phyloP scores from a whole-genome alignment of 2,113 vertebrate genomes.

The Nothocercus julius region DNA sequence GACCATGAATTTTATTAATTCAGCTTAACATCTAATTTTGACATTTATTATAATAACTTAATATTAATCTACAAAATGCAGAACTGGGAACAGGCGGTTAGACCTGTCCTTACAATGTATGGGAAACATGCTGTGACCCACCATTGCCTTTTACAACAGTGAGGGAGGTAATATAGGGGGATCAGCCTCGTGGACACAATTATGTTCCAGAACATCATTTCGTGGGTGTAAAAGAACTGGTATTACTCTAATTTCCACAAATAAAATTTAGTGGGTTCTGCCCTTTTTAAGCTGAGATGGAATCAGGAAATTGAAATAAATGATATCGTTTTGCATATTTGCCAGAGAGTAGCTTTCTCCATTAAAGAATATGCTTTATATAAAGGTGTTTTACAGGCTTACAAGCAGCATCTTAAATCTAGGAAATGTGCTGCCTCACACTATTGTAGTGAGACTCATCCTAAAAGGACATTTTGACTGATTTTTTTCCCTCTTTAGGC shows the following conservation, averaged over 20 bases:
- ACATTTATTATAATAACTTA: not conserved
- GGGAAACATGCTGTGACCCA: not conserved
- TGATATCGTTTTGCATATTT: not conserved
- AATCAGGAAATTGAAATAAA: conserved; percentile 22
- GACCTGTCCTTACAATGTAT: not conserved
- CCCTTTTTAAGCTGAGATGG: conserved; percentile 4
- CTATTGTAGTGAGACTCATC: not conserved
- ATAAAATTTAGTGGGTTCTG: conserved; percentile 4
- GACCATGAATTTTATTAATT: conserved; percentile 34
- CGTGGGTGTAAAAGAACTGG: not conserved
- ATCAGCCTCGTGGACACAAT: not conserved
- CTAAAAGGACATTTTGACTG: not conserved
- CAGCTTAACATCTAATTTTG: not conserved
- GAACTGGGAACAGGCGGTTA: not conserved
- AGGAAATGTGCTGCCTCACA: not conserved
- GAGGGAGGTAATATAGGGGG: not conserved
- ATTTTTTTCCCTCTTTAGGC: not conserved
- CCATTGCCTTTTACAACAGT: not conserved
- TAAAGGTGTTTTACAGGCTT: not conserved
- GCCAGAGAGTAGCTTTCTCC: not conserved
- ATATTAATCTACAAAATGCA: not conserved
- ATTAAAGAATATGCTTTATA: not conserved
- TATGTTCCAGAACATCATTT: not conserved
- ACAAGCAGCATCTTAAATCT: not conserved
- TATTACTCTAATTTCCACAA: conserved; percentile 10